Evolutionary conservation across 2,888 invertebrate genomes (phyloP), one percentile per base, ranked within the genome.

Genomic region (Argyresthia albistria): DNA sequence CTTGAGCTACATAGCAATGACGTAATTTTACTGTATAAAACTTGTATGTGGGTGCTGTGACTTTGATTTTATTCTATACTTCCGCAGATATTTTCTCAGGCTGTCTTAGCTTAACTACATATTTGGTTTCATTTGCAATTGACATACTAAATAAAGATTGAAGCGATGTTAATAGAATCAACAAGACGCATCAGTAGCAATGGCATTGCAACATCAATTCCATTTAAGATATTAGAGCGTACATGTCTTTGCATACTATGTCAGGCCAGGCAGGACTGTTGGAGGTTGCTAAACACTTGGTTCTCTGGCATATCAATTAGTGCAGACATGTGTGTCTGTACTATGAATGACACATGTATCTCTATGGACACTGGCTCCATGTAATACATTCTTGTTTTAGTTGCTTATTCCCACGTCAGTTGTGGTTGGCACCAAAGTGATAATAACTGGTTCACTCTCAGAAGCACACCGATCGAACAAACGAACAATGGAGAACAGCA

Each of bases 281-380:
- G 59, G 59, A 63, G 60, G 69, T 76, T 76, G 69, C 69, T 67
- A 70, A 76, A 76, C 66, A 59, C 60, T 66, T 57, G 11, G 67
- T 67, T 66, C 70, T 59, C 66, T 64, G 61, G 76, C 70, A 79
- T 80, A 80, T 73, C 70, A 78, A 80, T 78, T 79, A 72, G 69
- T 49, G 45, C 67, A 61, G 64, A 59, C 25, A 25, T 25, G 6
- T 25, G 6, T 25, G 2, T 4, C 25, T 25, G 25, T 25, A 25
- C 25, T 25, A 25, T 25, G 6, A 2, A 25, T 25, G 3, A 25
- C 25, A 25, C 25, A 25, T 25, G 25, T 25, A 25, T 25, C 25
- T 25, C 25, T 25, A 25, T 4, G 25, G 25, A 25, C 25, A 6
- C 6, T 25, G 3, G 25, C 6, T 25, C 25, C 2, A 4, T 25